Conservation (phyloP, 2,888 invertebrate genomes). For the Trichacis sp. region DNA sequence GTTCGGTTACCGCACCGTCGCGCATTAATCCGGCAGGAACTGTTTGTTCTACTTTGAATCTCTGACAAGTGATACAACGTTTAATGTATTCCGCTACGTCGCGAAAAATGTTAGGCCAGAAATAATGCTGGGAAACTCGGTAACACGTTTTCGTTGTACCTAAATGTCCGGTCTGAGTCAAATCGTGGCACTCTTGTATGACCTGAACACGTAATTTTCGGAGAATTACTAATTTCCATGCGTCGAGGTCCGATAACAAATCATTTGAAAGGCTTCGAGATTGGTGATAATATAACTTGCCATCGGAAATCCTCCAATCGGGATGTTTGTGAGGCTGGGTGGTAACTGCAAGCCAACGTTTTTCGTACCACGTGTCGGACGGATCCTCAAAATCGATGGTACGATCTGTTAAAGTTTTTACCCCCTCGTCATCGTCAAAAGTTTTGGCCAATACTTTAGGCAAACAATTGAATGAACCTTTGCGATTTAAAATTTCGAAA, state of each 20-base stretch:
- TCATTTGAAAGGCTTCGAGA: neutral
- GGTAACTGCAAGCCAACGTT: neutral
- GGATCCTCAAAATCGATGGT: neutral
- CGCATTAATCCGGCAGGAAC: neutral
- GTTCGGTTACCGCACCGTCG: slow-evolving; percentile 2
- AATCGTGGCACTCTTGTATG: neutral
- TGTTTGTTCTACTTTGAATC: slow-evolving; percentile 1
- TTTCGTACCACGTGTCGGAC: neutral
- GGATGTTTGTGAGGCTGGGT: neutral
- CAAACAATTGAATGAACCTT: slow-evolving; percentile 22
- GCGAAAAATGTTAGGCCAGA: neutral
- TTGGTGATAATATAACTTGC: slow-evolving; percentile 1
- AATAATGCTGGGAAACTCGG: neutral
- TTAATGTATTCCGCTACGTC: neutral
- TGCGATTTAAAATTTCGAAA: slow-evolving; percentile 20
- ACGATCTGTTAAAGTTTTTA: too few relatives aligned
- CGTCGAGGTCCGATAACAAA: neutral
- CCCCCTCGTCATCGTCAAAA: too few relatives aligned
- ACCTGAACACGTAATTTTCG: neutral
- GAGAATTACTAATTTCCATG: neutral
- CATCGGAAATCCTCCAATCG: slow-evolving; percentile 8
- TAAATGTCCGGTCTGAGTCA: slow-evolving; percentile 11
- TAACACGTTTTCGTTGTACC: slow-evolving; percentile 6
- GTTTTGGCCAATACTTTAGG: slow-evolving; percentile 31
- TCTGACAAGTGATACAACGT: slow-evolving; percentile 9